Percentiles rank a stretch among this genome's conserved stretches.
These are phyloP conservation scores for Peromyscus melanophrys DNA, from an alignment of 2,797 vertebrate species.

Conservation along the genomic window DNA sequence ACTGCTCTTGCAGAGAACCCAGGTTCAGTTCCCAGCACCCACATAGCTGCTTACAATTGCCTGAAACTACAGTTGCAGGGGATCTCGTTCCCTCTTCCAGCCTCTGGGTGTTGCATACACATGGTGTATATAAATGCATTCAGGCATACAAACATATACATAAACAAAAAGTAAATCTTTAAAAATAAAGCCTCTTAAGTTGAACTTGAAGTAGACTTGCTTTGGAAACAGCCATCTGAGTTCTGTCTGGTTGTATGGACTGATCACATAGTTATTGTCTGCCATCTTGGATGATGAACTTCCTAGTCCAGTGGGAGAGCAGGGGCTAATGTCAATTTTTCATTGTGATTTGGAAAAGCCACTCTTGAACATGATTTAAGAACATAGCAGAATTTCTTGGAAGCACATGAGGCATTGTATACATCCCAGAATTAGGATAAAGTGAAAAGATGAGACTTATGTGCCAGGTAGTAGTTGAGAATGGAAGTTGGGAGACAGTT, in stretches of 20 bases:
- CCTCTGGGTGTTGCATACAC: not conserved
- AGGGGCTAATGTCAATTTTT: not conserved
- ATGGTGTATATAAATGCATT: not conserved
- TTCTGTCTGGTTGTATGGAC: not conserved
- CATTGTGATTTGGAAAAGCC: not conserved
- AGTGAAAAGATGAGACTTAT: not conserved
- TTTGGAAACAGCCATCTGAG: not conserved
- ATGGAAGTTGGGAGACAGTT: not conserved
- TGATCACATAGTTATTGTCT: not conserved
- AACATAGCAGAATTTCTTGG: not conserved
- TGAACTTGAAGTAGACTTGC: not conserved
- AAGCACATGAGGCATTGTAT: not conserved
- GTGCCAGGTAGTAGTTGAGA: not conserved
- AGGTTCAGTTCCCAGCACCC: not conserved
- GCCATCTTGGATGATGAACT: not conserved
- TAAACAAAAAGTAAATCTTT: not conserved
- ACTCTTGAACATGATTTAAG: not conserved
- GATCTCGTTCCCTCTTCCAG: not conserved
- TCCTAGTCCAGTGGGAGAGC: not conserved
- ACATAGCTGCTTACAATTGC: not conserved
- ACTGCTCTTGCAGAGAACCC: not conserved
- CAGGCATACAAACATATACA: not conserved
- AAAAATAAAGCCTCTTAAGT: not conserved
- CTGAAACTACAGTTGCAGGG: not conserved
- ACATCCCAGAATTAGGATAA: not conserved